A percentile compares a stretch with the other conserved stretches of the same genome.
These are phyloP conservation scores for Battus philenor DNA, from an alignment of 1,140 invertebrate genomes.

Conservation along the genomic window DNA sequence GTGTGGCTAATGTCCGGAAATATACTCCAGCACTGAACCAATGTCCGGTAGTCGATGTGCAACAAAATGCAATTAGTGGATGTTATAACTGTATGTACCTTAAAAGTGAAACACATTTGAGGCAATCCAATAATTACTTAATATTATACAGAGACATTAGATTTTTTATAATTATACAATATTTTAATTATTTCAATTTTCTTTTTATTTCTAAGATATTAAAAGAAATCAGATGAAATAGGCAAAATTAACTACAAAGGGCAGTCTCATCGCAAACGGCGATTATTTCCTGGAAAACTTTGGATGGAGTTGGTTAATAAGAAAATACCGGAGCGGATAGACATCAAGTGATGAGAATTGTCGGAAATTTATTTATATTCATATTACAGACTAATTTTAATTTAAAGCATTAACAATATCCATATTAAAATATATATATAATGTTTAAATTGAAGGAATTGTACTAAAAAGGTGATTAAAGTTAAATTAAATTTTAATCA, in stretches of 20 bases:
- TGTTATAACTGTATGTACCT: conserved; percentile 61
- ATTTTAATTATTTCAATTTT: not conserved
- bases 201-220: not conserved
- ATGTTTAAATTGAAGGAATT: too few relatives aligned
- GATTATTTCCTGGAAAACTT: not conserved
- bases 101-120: conserved; percentile 16
- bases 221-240: not conserved
- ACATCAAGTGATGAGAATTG: too few relatives aligned
- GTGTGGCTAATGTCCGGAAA: conserved; percentile 59
- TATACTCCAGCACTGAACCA: conserved; percentile 59
- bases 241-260: not conserved
- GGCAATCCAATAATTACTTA: too few relatives aligned
- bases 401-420: too few relatives aligned
- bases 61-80: conserved; percentile 62
- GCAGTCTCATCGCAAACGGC: not conserved
- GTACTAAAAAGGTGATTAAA: too few relatives aligned
- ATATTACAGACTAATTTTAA: too few relatives aligned
- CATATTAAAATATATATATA: too few relatives aligned
- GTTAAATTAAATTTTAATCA: not conserved
- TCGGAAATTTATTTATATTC: too few relatives aligned
- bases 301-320: not conserved
- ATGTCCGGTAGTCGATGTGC: conserved; percentile 54
- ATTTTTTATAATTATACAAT: not conserved
- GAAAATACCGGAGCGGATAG: not conserved
- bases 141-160: not conserved